Evolutionary conservation across 1,140 invertebrate genomes (phyloP), one percentile per base, ranked within the genome.

Genomic region (Drosophila novamexicana): DNA sequence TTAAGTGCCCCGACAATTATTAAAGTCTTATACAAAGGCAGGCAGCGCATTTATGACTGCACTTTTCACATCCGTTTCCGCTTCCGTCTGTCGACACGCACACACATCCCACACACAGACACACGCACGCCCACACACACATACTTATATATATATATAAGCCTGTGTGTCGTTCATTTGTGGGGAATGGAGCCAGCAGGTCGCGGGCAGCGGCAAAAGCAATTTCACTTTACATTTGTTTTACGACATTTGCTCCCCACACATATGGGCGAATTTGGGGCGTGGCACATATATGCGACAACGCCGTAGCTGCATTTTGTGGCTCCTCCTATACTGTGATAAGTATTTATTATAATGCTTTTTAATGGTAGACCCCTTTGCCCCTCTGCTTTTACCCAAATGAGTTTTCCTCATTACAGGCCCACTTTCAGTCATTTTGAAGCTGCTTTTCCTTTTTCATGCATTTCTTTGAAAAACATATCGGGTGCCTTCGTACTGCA

Each of bases 171-270:
- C 75, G 71, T 76, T 52, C 58, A 65, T 63, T 79, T 74, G 68
- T 66, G 29, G 36, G 45, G 53, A 34, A 65, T 71, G 49, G 65
- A 65, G 71, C 68, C 59, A 77, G 70, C 79, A 86, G 82, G 82
- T 88, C 79, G 67, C 59, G 54, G 77, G 64, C 77, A 89, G 70
- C 78, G 67, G 75, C 54, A 77, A 84, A 89, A 89, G 80, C 84
- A 89, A 89, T 89, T 89, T 89, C 81, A 84, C 75, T 89, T 89
- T 89, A 89, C 84, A 89, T 89, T 89, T 89, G 84, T 89, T 89
- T 89, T 89, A 89, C 85, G 84, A 86, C 84, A 89, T 78, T 81
- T 83, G 84, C 75, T 81, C 63, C 74, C 61, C 77, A 77, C 65
- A 79, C 79, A 82, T 79, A 70, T 76, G 74, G 44, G 50, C 61